phyloP scores from a whole-genome alignment of 30 jellyfish, hydroid and myxozoan species.

The Turritopsis rubra region DNA sequence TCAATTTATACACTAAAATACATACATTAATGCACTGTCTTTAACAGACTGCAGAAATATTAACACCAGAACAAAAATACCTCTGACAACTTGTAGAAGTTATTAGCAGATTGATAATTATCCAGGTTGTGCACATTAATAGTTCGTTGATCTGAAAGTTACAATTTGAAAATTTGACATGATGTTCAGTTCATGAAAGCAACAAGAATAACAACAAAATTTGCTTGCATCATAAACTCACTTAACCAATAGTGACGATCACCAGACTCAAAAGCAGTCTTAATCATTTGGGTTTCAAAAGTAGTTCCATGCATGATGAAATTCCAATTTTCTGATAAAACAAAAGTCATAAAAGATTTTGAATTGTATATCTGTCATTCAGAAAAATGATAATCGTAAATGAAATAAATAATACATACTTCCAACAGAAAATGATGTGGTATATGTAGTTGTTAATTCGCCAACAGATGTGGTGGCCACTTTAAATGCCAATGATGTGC shows the following conservation, averaged over 20 bases:
- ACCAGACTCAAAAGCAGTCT: not conserved
- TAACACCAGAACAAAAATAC: not conserved
- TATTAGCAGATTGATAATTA: not conserved
- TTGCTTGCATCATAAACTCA: too few species aligned
- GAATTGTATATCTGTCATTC: not conserved
- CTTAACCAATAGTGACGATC: constrained; percentile 13
- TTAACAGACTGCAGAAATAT: too few species aligned
- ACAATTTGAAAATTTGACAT: too few species aligned
- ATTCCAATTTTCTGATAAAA: constrained; percentile 18
- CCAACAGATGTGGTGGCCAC: constrained; percentile 24
- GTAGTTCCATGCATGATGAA: constrained; percentile 13
- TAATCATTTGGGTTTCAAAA: not conserved
- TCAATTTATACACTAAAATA: too few species aligned
- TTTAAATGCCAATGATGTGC: constrained; percentile 1
- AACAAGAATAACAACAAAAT: too few species aligned
- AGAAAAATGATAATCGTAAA: not conserved
- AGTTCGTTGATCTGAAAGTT: constrained; percentile 3
- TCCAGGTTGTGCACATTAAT: not conserved
- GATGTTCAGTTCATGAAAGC: not conserved
- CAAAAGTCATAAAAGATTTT: not conserved
- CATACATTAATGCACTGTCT: too few species aligned
- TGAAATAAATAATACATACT: not conserved
- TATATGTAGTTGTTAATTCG: not conserved
- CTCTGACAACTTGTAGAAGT: not conserved
- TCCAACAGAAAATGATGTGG: constrained; percentile 23